Conservation (phyloP, 2,797 vertebrate genomes). For the Acrocephalus scirpaceus region DNA sequence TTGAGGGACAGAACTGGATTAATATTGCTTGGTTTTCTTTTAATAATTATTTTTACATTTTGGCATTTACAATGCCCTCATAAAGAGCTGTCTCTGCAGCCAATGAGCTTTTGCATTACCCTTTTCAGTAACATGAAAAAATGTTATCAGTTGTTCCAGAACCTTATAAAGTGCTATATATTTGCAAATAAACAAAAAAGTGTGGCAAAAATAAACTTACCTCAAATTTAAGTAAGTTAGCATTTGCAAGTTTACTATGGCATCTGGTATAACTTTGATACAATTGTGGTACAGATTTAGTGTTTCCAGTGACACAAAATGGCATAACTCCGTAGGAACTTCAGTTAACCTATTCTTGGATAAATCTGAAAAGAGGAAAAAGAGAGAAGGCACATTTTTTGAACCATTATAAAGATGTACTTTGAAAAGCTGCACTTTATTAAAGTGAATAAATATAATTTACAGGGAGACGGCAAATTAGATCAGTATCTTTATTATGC, state of each 20-base stretch:
- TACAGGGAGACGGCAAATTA: neutral
- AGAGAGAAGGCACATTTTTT: neutral
- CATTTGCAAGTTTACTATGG: slow-evolving; percentile 87
- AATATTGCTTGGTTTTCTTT: neutral
- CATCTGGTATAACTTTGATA: slow-evolving; percentile 91
- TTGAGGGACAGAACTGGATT: neutral
- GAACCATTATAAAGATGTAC: neutral
- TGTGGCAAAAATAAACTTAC: slow-evolving; percentile 67
- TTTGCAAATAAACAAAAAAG: neutral
- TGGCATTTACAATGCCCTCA: neutral
- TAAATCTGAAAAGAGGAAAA: slow-evolving; percentile 80
- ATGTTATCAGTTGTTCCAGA: neutral
- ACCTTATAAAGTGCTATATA: neutral
- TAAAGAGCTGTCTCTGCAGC: neutral
- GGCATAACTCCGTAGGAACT: slow-evolving; percentile 87
- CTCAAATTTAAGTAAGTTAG: slow-evolving; percentile 93
- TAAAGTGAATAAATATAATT: neutral
- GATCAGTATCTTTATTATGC: neutral
- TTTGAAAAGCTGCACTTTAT: neutral
- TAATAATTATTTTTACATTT: neutral
- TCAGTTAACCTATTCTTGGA: slow-evolving; percentile 92
- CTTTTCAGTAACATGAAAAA: neutral
- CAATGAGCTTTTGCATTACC: neutral
- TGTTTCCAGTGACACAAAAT: slow-evolving; percentile 91
- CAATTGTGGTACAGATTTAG: slow-evolving; percentile 96